Evolutionary conservation across 1,140 invertebrate genomes (phyloP), one percentile per base, ranked within the genome.

Genomic region (Polypedilum pembai): DNA sequence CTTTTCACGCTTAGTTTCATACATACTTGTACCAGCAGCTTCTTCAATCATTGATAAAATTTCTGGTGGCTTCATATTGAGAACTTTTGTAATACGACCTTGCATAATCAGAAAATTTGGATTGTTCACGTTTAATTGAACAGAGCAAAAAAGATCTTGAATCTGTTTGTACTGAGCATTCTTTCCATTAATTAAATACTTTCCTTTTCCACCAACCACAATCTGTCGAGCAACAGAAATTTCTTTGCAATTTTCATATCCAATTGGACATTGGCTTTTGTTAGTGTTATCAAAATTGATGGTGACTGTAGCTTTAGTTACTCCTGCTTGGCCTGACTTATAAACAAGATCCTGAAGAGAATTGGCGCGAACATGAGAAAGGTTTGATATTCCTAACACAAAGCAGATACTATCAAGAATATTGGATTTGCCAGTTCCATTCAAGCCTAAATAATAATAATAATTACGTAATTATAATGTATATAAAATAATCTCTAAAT

Each of bases 101-200:
- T 99, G 98, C 98, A 99, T 99, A 78, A 99, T 99, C 4, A 99
- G 88, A 82, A 99, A 99, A 83, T 99, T 97, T 3, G 98, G 98
- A 86, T 99, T 99, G 83, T 99, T 99, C 0, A 99, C 94, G 83
- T 99, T 99, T 1, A 99, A 84, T 79, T 98, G 95, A 7, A 99
- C 91, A 0, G 96, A 97, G 78, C 94, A 92, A 82, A 99, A 99
- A 77, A 99, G 85, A 84, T 99, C 98, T 74, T 91, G 89, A 0
- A 99, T 93, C 78, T 92, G 85, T 79, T 93, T 95, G 80, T 96
- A 95, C 77, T 91, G 87, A 0, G 96, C 95, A 82, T 90, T 91
- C 56, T 89, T 89, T 7, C 97, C 96, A 85, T 99, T 99, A 66
- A 99, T 95, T 75, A 96, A 84, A 79, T 99, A 99, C 79, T 96